Conservation (phyloP, 1,140 invertebrate genomes). For the Achroia grisella region DNA sequence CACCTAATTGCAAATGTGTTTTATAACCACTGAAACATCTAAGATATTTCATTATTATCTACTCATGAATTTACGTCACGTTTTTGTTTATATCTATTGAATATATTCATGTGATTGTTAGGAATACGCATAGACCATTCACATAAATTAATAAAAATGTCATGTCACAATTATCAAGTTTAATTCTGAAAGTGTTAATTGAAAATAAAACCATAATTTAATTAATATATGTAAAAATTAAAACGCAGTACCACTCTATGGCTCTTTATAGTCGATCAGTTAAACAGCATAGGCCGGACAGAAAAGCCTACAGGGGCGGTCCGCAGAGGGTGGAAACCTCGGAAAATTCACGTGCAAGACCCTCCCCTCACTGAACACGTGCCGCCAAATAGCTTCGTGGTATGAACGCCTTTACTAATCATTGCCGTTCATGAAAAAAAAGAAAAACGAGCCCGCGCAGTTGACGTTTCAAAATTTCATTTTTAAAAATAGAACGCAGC, state of each 20-base stretch:
- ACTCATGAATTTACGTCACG: too few species aligned
- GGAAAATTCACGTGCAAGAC: conserved; percentile 69
- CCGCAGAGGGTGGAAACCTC: conserved; percentile 70
- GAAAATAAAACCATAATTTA: conserved; percentile 6
- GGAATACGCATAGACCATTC: too few species aligned
- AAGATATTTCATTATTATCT: too few species aligned
- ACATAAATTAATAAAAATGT: too few species aligned
- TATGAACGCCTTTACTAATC: conserved; percentile 64
- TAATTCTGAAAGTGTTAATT: conserved; percentile 2
- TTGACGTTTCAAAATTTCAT: conserved; percentile 39
- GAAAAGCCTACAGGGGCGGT: conserved; percentile 73
- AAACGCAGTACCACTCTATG: conserved; percentile 35
- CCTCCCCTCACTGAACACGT: conserved; percentile 64
- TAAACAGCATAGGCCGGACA: conserved; percentile 72
- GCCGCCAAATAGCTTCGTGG: conserved; percentile 62
- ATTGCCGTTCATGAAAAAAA: conserved; percentile 59
- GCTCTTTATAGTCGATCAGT: conserved; percentile 52
- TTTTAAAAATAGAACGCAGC: conserved; percentile 35
- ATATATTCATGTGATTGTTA: too few species aligned
- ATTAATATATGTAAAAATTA: too few species aligned
- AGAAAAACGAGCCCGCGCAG: conserved; percentile 20
- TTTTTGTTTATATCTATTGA: too few species aligned
- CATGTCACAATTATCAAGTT: too few species aligned
- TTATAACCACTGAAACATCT: too few species aligned
- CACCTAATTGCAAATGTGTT: too few species aligned